Evolutionary conservation across 2,888 invertebrate species (phyloP).

Genomic region (Antitype chi): DNA sequence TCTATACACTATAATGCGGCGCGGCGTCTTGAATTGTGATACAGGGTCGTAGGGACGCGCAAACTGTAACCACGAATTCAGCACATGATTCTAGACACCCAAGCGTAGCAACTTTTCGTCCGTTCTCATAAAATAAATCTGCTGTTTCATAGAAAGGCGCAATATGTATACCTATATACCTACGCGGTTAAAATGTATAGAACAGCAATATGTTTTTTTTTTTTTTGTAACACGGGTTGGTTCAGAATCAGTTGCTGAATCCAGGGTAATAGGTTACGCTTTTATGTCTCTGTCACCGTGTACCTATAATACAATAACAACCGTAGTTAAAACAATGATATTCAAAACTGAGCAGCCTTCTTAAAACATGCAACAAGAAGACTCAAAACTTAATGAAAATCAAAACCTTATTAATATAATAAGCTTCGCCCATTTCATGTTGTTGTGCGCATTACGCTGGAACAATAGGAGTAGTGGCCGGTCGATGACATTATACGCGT

Average conservation of each 20-base stretch:
- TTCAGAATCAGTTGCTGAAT: too few relatives aligned
- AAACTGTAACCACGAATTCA: too few relatives aligned
- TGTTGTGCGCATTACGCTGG: constrained; percentile 48
- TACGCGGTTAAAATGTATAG: too few relatives aligned
- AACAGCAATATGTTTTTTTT: too few relatives aligned
- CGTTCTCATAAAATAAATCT: too few relatives aligned
- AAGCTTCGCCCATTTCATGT: constrained; percentile 52
- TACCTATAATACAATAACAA: not conserved
- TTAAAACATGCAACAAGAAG: not conserved
- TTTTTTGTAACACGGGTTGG: too few relatives aligned
- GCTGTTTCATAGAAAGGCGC: too few relatives aligned
- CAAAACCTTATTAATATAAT: constrained; percentile 34
- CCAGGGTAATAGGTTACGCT: too few relatives aligned
- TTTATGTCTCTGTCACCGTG: too few relatives aligned
- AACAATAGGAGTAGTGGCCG: constrained; percentile 73
- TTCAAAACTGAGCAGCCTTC: not conserved
- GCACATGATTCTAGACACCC: too few relatives aligned
- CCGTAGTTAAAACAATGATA: not conserved
- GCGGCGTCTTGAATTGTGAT: not conserved
- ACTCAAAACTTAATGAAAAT: not conserved
- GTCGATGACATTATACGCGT: constrained; percentile 79
- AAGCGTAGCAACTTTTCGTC: too few relatives aligned
- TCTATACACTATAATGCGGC: not conserved
- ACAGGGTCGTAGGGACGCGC: not conserved
- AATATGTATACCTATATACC: too few relatives aligned